Evolutionary conservation across 1,140 invertebrate genomes (phyloP).

Genomic region (Anoplophora glabripennis): DNA sequence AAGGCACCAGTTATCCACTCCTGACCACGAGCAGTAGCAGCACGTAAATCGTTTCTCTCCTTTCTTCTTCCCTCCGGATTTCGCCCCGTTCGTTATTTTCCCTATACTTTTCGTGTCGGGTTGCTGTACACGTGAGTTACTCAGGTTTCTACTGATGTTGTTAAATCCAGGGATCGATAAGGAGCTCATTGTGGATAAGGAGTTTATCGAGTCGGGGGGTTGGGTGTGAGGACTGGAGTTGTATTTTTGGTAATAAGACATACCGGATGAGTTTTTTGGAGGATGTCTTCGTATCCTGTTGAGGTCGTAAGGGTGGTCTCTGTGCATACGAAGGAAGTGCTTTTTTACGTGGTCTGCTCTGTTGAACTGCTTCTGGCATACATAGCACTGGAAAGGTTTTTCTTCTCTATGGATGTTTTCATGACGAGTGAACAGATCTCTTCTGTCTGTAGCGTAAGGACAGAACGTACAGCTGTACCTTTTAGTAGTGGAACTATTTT

Average conservation of each 20-base stretch:
- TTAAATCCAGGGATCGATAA: conserved; percentile 45
- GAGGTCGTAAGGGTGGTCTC: conserved; percentile 81
- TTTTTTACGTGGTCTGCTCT: conserved; percentile 94
- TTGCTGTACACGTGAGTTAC: conserved; percentile 21
- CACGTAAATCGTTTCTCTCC: conserved; percentile 65
- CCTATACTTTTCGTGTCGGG: conserved; percentile 33
- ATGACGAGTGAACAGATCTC: conserved; percentile 92
- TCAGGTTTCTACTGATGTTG: conserved; percentile 35
- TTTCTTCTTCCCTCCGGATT: conserved; percentile 44
- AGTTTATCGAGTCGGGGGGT: conserved; percentile 32
- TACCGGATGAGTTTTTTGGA: conserved; percentile 52
- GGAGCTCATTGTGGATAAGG: conserved; percentile 37
- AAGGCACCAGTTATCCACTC: conserved; percentile 90
- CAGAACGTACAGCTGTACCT: conserved; percentile 82
- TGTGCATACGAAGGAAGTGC: conserved; percentile 86
- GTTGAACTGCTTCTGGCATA: conserved; percentile 89
- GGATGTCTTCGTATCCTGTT: conserved; percentile 69
- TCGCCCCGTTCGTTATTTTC: conserved; percentile 33
- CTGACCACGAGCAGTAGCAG: conserved; percentile 86
- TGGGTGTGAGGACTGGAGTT: conserved; percentile 32
- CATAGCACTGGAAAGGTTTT: conserved; percentile 90
- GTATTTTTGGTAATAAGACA: conserved; percentile 52
- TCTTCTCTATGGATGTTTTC: conserved; percentile 94
- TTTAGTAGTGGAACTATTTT: conserved; percentile 54
- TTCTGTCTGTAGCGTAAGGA: conserved; percentile 84